Percentiles rank a stretch among this genome's conserved stretches.
phyloP scores from a whole-genome alignment of 92 coral and sea anemone genomes.

The Diadumene lineata region DNA sequence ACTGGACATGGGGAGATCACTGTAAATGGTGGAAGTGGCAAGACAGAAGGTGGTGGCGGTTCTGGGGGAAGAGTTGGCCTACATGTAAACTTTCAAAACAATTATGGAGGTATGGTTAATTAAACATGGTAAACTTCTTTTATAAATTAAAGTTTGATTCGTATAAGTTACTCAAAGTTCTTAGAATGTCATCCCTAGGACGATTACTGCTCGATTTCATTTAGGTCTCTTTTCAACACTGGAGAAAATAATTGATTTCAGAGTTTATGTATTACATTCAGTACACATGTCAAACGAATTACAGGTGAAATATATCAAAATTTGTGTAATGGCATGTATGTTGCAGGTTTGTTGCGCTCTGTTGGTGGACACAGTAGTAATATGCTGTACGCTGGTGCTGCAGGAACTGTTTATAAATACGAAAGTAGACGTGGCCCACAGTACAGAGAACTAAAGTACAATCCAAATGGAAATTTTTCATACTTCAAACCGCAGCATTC shows the following conservation, averaged over 20 bases:
- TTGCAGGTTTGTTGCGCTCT: constrained; percentile 15
- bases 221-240: too few species aligned
- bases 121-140: too few species aligned
- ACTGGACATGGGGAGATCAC: constrained; percentile 67
- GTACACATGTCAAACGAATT: too few species aligned
- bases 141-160: too few species aligned
- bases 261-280: too few species aligned
- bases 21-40: constrained; percentile 51
- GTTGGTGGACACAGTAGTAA: constrained; percentile 52
- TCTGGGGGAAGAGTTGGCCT: constrained; percentile 61
- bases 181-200: too few species aligned
- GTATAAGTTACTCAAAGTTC: too few species aligned
- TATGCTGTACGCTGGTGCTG: constrained; percentile 59
- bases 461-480: constrained; percentile 71
- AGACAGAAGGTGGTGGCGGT: constrained; percentile 50
- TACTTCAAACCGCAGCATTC: constrained; percentile 85
- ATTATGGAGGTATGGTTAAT: constrained; percentile 53
- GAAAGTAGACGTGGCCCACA: constrained; percentile 94
- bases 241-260: too few species aligned
- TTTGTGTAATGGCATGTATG: too few species aligned
- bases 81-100: constrained; percentile 63
- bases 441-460: constrained; percentile 88
- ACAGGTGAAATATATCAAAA: too few species aligned
- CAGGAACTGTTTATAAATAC: constrained; percentile 92
- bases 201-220: too few species aligned